phyloP scores from a whole-genome alignment of 2,113 vertebrate species.

The Elachura formosa region DNA sequence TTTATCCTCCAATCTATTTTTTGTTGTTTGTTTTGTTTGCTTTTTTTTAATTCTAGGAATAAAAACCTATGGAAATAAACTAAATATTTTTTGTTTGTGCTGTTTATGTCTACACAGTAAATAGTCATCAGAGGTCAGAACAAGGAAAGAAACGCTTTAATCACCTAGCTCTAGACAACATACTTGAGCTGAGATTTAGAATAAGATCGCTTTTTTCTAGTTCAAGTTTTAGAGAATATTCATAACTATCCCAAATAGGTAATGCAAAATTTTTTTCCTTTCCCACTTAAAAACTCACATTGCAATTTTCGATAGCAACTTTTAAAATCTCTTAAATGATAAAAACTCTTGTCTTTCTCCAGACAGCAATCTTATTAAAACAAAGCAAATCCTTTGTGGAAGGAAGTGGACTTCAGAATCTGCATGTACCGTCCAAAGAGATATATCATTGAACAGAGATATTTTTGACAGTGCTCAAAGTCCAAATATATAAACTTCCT shows the following conservation, averaged over 20 bases:
- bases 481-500: background rate
- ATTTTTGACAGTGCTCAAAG: background rate
- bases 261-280: background rate
- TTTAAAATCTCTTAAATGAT: background rate
- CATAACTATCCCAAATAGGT: background rate
- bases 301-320: background rate
- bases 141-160: background rate
- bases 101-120: background rate
- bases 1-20: background rate
- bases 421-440: background rate
- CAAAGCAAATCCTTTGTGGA: background rate
- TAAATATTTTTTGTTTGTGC: background rate
- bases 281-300: background rate
- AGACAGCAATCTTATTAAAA: background rate
- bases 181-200: background rate
- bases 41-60: background rate
- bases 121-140: background rate
- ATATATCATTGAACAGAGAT: background rate
- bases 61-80: background rate
- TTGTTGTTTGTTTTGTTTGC: background rate
- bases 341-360: background rate
- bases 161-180: background rate
- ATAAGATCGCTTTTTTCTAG: fast-evolving
- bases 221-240: background rate
- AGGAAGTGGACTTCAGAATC: background rate